Percentiles rank a stretch among this genome's conserved stretches.
These are phyloP conservation scores for Pseudolycoriella hygida DNA, from an alignment of 2,888 invertebrate species.

Conservation along the genomic window DNA sequence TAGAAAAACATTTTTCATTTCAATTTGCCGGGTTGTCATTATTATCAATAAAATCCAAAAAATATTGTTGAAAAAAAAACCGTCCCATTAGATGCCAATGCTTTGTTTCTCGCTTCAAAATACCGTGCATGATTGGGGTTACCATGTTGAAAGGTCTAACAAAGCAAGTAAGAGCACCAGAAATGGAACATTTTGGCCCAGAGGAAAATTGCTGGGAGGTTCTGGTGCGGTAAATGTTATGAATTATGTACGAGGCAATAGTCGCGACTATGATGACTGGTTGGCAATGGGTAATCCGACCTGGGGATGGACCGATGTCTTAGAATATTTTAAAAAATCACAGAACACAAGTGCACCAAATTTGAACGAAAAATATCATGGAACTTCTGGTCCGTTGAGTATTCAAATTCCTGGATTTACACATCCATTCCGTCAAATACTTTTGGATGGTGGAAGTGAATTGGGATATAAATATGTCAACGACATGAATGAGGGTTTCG, in stretches of 20 bases:
- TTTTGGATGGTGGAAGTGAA: constrained; percentile 42
- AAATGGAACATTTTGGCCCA: constrained; percentile 33
- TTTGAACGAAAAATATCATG: constrained; percentile 2
- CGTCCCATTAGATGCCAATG: constrained; percentile 5
- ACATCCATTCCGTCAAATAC: constrained; percentile 35
- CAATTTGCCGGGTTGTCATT: no score
- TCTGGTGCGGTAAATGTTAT: constrained; percentile 41
- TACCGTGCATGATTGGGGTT: constrained; percentile 15
- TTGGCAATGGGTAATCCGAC: constrained; percentile 57
- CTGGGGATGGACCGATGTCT: constrained; percentile 58
- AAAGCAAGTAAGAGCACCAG: constrained; percentile 15
- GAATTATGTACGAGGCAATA: constrained; percentile 53
- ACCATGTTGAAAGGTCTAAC: constrained; percentile 16
- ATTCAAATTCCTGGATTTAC: neutral
- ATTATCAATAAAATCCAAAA: constrained; percentile 28
- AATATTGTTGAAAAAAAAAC: constrained; percentile 11
- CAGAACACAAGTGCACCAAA: constrained; percentile 38
- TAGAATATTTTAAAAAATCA: constrained; percentile 63
- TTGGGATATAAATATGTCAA: constrained; percentile 42
- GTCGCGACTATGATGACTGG: constrained; percentile 66
- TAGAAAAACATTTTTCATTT: no score
- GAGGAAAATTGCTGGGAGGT: constrained; percentile 46
- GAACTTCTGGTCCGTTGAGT: neutral
- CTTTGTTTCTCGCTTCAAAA: constrained; percentile 15
- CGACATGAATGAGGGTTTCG: constrained; percentile 43